A percentile compares a stretch with the other conserved stretches of the same genome.
Conservation (phyloP, 1,140 invertebrate genomes). For the Ostrea edulis region DNA sequence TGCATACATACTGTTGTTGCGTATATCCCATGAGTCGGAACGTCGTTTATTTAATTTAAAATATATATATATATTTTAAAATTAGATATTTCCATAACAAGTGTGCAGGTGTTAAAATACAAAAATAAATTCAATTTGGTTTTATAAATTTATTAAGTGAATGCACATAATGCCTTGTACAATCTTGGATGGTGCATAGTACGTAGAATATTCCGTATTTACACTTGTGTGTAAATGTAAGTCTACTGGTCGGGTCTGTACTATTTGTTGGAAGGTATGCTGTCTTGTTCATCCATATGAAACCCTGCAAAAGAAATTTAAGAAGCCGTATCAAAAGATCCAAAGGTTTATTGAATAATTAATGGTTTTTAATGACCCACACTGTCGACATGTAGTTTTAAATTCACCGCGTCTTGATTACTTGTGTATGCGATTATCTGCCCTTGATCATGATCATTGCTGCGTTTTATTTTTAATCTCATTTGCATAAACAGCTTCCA, state of each 20-base stretch:
- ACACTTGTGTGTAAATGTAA: background rate
- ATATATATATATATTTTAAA: too few relatives aligned
- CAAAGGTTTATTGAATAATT: background rate
- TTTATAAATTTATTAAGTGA: too few relatives aligned
- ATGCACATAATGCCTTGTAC: too few relatives aligned
- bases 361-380: background rate
- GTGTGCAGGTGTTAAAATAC: too few relatives aligned
- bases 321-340: background rate
- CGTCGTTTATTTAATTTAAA: too few relatives aligned
- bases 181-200: too few relatives aligned
- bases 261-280: background rate
- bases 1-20: too few relatives aligned
- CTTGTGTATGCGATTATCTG: background rate
- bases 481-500: background rate
- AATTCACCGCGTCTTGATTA: background rate
- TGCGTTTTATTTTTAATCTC: background rate
- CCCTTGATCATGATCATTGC: conserved; percentile 8
- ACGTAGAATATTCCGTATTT: background rate
- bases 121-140: too few relatives aligned
- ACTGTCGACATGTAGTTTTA: background rate
- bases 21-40: too few relatives aligned
- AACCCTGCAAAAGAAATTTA: background rate
- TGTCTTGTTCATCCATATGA: background rate
- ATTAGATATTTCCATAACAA: too few relatives aligned
- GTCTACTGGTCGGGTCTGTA: background rate